These are phyloP conservation scores for Trachops cirrhosus DNA, from an alignment of 2,797 vertebrate species.

Conservation along the genomic window DNA sequence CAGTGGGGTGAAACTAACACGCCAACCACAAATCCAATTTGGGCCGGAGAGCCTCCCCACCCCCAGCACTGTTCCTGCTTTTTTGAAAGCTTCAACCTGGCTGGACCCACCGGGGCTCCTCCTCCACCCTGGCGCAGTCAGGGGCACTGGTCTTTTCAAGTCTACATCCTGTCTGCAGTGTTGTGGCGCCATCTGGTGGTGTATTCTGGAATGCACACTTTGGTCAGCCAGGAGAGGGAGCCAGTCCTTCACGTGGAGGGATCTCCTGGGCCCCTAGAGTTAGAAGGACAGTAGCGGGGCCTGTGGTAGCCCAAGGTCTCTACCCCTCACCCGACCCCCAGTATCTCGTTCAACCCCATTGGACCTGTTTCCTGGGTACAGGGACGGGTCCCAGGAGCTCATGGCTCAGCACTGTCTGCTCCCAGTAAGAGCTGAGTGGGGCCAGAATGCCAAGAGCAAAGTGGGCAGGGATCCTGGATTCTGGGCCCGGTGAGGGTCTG, in stretches of 20 bases:
- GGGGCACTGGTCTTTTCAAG: not conserved
- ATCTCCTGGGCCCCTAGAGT: fast-evolving
- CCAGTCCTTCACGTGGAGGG: not conserved
- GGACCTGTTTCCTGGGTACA: not conserved
- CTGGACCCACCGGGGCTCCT: not conserved
- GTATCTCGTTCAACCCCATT: not conserved
- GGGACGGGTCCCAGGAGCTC: not conserved
- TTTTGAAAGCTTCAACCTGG: not conserved
- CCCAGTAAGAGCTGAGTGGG: not conserved
- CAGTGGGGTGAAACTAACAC: not conserved
- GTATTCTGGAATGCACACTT: fast-evolving
- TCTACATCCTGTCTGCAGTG: no score
- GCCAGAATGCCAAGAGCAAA: not conserved
- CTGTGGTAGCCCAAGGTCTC: not conserved
- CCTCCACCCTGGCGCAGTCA: fast-evolving
- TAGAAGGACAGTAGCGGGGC: not conserved
- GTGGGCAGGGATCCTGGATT: not conserved
- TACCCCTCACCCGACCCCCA: fast-evolving
- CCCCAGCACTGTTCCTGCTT: not conserved
- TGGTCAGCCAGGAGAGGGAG: not conserved
- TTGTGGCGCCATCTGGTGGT: constrained; percentile 50
- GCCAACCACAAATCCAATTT: not conserved
- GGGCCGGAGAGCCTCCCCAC: not conserved
- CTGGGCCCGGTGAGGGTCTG: not conserved
- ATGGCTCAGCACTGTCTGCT: not conserved